Evolutionary conservation across 2,888 invertebrate species (phyloP).

Genomic region (Cephonodes hylas): DNA sequence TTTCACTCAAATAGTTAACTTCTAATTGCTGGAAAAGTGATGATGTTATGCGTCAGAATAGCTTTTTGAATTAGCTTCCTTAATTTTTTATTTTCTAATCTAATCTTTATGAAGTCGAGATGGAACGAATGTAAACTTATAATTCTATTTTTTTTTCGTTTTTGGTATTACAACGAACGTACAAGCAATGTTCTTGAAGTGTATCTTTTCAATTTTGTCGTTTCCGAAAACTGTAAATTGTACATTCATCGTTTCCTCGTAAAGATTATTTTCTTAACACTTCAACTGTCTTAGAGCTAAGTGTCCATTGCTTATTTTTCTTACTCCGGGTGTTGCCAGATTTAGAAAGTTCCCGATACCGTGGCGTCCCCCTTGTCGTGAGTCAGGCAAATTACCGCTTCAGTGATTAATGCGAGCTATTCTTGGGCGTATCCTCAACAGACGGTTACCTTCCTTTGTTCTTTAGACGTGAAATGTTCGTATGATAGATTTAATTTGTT

Average conservation of each 20-base stretch:
- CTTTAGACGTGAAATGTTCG: conserved; percentile 31
- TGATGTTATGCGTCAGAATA: too few species aligned
- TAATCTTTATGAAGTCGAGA: too few species aligned
- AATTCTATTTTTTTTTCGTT: too few species aligned
- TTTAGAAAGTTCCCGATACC: conserved; percentile 70
- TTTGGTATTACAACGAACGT: too few species aligned
- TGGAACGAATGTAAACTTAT: too few species aligned
- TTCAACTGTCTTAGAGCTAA: conserved; percentile 27
- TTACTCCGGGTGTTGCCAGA: conserved; percentile 58
- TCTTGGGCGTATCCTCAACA: conserved; percentile 59
- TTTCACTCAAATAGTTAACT: conserved; percentile 49
- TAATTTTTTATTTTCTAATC: too few species aligned
- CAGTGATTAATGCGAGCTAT: conserved; percentile 77
- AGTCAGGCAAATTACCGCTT: conserved; percentile 76
- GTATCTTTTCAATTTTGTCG: neutral
- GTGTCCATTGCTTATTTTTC: conserved; percentile 52
- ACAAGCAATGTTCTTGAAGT: neutral
- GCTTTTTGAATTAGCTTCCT: neutral
- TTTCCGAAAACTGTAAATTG: neutral
- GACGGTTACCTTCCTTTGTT: conserved; percentile 59
- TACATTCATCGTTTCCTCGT: neutral
- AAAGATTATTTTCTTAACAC: conserved; percentile 30
- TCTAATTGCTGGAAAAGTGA: conserved; percentile 12
- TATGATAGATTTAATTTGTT: conserved; percentile 12
- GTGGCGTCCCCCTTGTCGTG: conserved; percentile 70